Evolutionary conservation across 2,113 vertebrate species (phyloP), one percentile per base, ranked within the genome.

Genomic region (Heterotis niloticus): DNA sequence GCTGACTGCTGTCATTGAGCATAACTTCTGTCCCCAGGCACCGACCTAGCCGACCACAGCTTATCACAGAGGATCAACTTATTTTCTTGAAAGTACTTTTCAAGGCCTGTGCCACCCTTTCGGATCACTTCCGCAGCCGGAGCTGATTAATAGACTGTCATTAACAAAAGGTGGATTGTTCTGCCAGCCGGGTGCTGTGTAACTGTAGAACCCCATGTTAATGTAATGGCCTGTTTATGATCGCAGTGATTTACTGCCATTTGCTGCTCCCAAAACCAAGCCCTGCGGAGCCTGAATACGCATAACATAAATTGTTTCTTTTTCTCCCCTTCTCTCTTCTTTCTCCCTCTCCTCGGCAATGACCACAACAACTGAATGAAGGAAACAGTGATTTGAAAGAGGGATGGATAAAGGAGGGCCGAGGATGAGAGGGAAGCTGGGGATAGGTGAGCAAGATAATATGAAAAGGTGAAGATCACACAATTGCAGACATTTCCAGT

Each of bases 161-260:
- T 92, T 92, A 91, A 92, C 91, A 91, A 89, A 88, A 90, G 87
- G 88, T 78, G 86, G 84, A 86, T 87, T 91, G 89, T 91, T 82
- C 69, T 72, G 70, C 83, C 89, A 87, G 26, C 81, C 77, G 87
- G 88, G 85, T 83, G 82, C 83, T 29, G 75, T 83, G 87, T 90
- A 88, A 90, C 79, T 82, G 88, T 87, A 88, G 87, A 89, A 85
- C 84, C 59, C 85, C 52, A 75, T 73, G 82, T 84, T 86, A 86
- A 87, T 88, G 87, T 91, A 92, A 90, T 88, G 88, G 88, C 83
- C 86, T 89, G 86, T 89, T 92, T 88, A 88, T 84, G 86, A 88
- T 84, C 85, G 65, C 85, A 66, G 84, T 92, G 90, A 92, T 93
- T 91, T 90, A 91, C 85, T 86, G 81, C 89, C 85, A 89, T 90